Percentiles rank a stretch among this genome's conserved stretches.
Conservation (phyloP, 2,797 vertebrate genomes). For the Scolopax rusticola region DNA sequence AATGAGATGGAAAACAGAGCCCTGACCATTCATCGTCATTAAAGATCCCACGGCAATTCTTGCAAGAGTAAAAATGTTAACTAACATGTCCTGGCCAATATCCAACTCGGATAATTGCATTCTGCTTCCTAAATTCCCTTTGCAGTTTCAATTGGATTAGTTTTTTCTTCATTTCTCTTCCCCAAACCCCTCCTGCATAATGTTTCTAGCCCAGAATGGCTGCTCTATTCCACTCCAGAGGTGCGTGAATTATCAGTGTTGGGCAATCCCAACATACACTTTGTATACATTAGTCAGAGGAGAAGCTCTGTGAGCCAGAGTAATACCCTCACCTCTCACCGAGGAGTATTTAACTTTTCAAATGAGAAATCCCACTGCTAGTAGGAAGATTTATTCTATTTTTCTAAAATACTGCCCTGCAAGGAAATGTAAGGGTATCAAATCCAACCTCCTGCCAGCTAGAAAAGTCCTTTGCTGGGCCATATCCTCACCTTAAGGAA, state of each 20-base stretch:
- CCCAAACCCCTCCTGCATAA: conserved; percentile 54
- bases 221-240: conserved; percentile 52
- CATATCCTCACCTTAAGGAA: not conserved
- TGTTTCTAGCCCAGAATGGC: conserved; percentile 24
- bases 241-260: conserved; percentile 21
- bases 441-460: not conserved
- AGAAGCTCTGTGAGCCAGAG: conserved; percentile 15
- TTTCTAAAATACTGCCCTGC: not conserved
- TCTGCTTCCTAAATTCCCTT: conserved; percentile 63
- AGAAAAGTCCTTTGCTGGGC: not conserved
- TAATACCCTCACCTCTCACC: conserved; percentile 28
- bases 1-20: conserved; percentile 46
- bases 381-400: not conserved
- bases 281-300: conserved; percentile 30
- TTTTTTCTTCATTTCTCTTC: conserved; percentile 67
- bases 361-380: conserved; percentile 42
- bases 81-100: conserved; percentile 67
- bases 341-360: conserved; percentile 32
- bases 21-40: conserved; percentile 51
- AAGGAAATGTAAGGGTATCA: not conserved
- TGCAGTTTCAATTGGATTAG: conserved; percentile 65
- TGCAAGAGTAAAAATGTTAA: conserved; percentile 55
- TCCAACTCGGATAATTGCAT: conserved; percentile 62
- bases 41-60: conserved; percentile 38
- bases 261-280: conserved; percentile 37